Evolutionary conservation across 35 echinoderm and acorn worm genomes (phyloP).

Genomic region (Apostichopus japonicus): DNA sequence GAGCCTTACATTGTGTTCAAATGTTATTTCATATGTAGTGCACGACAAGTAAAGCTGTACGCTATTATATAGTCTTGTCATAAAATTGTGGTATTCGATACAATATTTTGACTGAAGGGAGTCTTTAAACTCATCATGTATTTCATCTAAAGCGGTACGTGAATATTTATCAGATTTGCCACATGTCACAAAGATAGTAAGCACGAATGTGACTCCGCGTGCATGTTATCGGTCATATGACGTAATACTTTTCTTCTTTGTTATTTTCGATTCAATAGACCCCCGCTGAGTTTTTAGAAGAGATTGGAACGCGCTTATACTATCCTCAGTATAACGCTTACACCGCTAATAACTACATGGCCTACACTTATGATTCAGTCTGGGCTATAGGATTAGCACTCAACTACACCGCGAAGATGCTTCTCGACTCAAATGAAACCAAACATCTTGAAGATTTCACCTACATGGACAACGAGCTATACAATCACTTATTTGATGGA

Average conservation of each 20-base stretch:
- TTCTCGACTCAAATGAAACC: not conserved
- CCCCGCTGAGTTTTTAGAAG: not conserved
- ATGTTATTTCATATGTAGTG: too few relatives aligned
- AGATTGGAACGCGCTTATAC: not conserved
- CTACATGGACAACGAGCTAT: constrained; percentile 36
- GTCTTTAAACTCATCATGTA: too few relatives aligned
- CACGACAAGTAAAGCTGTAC: too few relatives aligned
- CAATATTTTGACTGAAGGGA: too few relatives aligned
- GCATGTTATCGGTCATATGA: too few relatives aligned
- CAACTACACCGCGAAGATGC: not conserved
- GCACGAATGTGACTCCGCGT: not conserved
- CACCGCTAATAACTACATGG: constrained; percentile 39
- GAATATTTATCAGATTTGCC: not conserved
- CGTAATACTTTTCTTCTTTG: too few relatives aligned
- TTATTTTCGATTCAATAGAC: not conserved
- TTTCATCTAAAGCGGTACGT: too few relatives aligned
- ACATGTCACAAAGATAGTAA: not conserved
- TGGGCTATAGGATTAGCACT: constrained; percentile 44
- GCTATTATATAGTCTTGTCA: too few relatives aligned
- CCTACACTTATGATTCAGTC: constrained; percentile 42
- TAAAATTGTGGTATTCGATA: too few relatives aligned
- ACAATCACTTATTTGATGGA: constrained; percentile 35
- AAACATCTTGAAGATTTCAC: constrained; percentile 56
- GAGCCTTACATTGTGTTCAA: too few relatives aligned
- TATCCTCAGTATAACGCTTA: not conserved